A percentile compares a stretch with the other conserved stretches of the same genome.
Conservation (phyloP, 2,888 invertebrate genomes). For the Criorhina ranunculi region DNA sequence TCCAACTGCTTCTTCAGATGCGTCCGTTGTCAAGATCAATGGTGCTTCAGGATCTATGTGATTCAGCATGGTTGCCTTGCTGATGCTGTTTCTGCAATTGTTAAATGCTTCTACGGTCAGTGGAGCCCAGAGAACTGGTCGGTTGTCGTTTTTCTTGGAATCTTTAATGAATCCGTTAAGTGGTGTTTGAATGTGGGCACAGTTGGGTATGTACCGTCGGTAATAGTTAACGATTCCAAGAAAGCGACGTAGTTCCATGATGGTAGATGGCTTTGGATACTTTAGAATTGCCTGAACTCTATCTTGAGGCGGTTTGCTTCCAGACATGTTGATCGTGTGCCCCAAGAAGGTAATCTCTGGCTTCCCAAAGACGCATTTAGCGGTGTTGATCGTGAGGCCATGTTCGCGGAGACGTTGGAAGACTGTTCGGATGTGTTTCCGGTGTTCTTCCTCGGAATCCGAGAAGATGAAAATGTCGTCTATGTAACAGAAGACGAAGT, state of each 20-base stretch:
- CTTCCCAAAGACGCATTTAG: slow-evolving; percentile 49
- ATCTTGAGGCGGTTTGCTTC: slow-evolving; percentile 33
- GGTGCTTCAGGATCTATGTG: too few species aligned
- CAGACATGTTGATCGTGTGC: slow-evolving; percentile 27
- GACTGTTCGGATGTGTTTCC: slow-evolving; percentile 68
- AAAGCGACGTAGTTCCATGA: slow-evolving; percentile 25
- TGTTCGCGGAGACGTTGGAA: slow-evolving; percentile 69
- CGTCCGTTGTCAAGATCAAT: too few species aligned
- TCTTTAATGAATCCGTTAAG: too few species aligned
- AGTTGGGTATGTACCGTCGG: slow-evolving; percentile 40
- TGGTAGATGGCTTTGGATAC: slow-evolving; percentile 28
- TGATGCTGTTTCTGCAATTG: too few species aligned
- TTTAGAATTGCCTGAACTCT: slow-evolving; percentile 49
- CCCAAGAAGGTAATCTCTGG: slow-evolving; percentile 24
- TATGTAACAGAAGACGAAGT: slow-evolving; percentile 77
- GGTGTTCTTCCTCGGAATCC: slow-evolving; percentile 65
- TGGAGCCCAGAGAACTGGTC: too few species aligned
- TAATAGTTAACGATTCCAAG: slow-evolving; percentile 48
- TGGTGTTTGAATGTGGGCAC: not conserved
- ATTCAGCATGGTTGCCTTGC: too few species aligned
- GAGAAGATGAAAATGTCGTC: slow-evolving; percentile 79
- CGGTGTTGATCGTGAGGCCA: slow-evolving; percentile 72
- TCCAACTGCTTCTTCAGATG: too few species aligned
- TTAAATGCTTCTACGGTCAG: too few species aligned
- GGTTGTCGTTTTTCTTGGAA: not conserved